Evolutionary conservation across 2,797 vertebrate species (phyloP).

Genomic region (Squalus acanthias): DNA sequence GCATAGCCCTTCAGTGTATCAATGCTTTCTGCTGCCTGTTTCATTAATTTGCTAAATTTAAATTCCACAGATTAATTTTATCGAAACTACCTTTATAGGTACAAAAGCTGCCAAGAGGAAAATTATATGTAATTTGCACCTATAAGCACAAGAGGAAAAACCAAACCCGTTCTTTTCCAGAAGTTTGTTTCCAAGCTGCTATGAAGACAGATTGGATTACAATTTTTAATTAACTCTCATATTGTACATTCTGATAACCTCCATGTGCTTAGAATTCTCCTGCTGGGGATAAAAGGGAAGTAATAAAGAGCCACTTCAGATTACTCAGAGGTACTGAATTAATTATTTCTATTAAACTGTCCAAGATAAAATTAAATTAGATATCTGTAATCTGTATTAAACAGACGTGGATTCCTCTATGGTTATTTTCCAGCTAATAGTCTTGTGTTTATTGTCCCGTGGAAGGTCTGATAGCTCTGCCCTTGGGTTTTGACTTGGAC

Average conservation of each 20-base stretch:
- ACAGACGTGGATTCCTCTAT: neutral
- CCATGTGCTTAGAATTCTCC: neutral
- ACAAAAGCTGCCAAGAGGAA: neutral
- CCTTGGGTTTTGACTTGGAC: neutral
- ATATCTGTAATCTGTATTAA: conserved; percentile 3
- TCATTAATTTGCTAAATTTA: neutral
- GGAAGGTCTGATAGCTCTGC: neutral
- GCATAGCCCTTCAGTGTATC: neutral
- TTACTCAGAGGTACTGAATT: neutral
- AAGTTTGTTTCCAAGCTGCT: neutral
- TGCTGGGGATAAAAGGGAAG: neutral
- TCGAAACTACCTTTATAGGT: neutral
- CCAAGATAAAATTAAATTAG: neutral
- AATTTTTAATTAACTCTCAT: conserved; percentile 20
- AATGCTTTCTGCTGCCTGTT: neutral
- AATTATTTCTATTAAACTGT: conserved; percentile 2
- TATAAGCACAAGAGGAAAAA: neutral
- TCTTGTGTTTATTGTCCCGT: neutral
- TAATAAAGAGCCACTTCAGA: conserved; percentile 12
- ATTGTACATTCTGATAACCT: neutral
- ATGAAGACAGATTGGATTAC: neutral
- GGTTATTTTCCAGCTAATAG: neutral
- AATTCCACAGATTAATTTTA: neutral
- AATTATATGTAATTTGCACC: neutral
- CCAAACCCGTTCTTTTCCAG: neutral